Base-by-base conservation (phyloP, 1,140 invertebrate genomes). In the Bathynomus jamesi region DNA sequence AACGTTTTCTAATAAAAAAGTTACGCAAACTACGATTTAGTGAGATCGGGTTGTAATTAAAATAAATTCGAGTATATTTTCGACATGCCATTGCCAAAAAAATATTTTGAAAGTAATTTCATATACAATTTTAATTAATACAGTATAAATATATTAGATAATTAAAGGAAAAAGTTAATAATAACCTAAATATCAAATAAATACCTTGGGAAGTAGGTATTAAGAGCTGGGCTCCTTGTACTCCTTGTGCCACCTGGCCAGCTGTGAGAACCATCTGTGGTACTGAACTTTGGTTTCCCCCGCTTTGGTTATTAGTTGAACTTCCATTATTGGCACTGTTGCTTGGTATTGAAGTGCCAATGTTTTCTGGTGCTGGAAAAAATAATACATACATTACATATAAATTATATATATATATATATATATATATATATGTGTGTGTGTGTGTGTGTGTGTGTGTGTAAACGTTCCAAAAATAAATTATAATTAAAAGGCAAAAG, bases 121-220 rank as follows among this genome's bases (percentile, higher is more conserved):
- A n/a, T n/a, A n/a, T n/a, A n/a, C n/a, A n/a, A n/a, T n/a, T n/a
- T n/a, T n/a, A n/a, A n/a, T n/a, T n/a, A n/a, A n/a, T 40, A 40
- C 17, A 40, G 7, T 8, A 40, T 40, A 40, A 8, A 40, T 40
- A 40, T 40, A 40, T 8, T 40, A 40, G 17, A 40, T 40, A 40
- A 17, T 40, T 40, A 8, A 40, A 40, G 7, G 17, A 40, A 40
- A 8, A 17, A 8, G 17, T 8, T 40, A 40, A 40, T 40, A 40
- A 40, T 40, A 40, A 40, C 7, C 7, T 40, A 40, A 8, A 40
- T 40, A 40, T 40, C 7, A 40, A 8, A 40, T 40, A 40, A 40
- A 40, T 84, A 95, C 94, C 93, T 88, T 95, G 93, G 46, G 93
- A 93, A 24, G 93, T 95, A 61, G 94, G 94, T 83, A 96, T 95